Base-by-base conservation (phyloP, 1,140 invertebrate species). In the Drosophila pallidifrons region DNA sequence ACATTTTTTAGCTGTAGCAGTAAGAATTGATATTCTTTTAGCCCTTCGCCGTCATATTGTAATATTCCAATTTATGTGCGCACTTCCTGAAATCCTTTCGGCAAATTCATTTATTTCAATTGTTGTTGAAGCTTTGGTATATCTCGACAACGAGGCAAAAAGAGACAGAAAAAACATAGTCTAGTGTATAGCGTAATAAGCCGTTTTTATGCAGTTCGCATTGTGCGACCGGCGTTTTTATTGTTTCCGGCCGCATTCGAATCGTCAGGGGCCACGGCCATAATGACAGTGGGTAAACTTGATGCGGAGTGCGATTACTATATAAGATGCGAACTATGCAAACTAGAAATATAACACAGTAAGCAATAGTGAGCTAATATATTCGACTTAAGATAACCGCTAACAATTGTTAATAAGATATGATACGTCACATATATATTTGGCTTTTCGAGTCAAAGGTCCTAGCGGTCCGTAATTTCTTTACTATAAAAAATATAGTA, bases 51-150 rank as follows among this genome's bases (percentile, higher is more conserved):
- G 5, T 66, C 52, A 51, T 41, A 69, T 70, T 61, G 72, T 68
- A 68, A 74, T 77, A 79, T 73, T 79, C 67, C 52, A 72, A 79
- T 88, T 86, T 79, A 88, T 86, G 82, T 72, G 73, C 69, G 45
- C 82, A 58, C 71, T 55, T 35, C 35, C 66, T 41, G 38, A 77
- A 87, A 87, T 83, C 83, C 83, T 87, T 86, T 88, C 13, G 63
- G 49, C 81, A 77, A 88, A 88, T 88, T 88, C 83, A 88, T 88
- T 88, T 89, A 89, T 88, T 88, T 88, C 83, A 88, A 88, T 88
- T 88, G 83, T 89, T 89, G 76, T 79, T 68, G 61, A 58, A 74
- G 75, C 76, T 82, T 66, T 65, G 59, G 67, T 30, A 54, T 11
- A 38, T 35, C 32, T 41, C 52, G 47, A 54, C 47, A 80, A 71